These are phyloP conservation scores for Sebastes taczanowskii DNA, from an alignment of 2,797 vertebrate genomes.

Conservation along the genomic window DNA sequence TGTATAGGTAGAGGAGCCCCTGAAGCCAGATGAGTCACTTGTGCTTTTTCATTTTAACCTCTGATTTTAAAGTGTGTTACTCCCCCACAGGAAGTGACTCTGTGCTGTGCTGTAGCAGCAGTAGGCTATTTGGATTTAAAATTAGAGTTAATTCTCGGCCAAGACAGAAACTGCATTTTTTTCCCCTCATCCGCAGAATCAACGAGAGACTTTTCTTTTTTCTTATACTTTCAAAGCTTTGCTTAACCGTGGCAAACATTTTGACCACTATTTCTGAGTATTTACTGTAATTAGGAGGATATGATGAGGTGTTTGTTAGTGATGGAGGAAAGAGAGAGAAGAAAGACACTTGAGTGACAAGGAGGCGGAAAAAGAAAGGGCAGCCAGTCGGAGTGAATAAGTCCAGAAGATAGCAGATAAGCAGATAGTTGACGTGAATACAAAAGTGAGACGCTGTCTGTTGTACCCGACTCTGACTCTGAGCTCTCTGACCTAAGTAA, in stretches of 20 bases:
- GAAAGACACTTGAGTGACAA: background rate
- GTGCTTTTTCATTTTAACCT: conserved; percentile 32
- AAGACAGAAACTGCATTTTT: background rate
- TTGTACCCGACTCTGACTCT: background rate
- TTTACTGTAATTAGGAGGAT: background rate
- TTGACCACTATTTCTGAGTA: background rate
- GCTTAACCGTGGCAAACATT: background rate
- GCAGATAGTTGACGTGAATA: background rate
- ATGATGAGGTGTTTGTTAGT: background rate
- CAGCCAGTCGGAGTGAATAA: background rate
- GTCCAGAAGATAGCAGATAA: no score
- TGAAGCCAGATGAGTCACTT: conserved; percentile 49
- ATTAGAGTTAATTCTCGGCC: background rate
- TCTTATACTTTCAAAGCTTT: background rate
- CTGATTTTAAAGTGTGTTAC: conserved; percentile 15
- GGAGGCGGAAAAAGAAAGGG: background rate
- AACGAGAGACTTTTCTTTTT: background rate
- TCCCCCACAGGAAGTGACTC: conserved; percentile 35
- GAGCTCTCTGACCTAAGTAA: background rate
- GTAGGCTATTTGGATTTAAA: conserved; percentile 6
- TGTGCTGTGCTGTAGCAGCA: background rate
- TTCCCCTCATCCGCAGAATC: background rate
- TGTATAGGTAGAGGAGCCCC: conserved; percentile 5
- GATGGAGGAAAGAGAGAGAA: background rate
- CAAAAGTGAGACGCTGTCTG: background rate